Percentiles rank a stretch among this genome's conserved stretches.
phyloP scores from a whole-genome alignment of 2,888 invertebrate species.

The Megamerina dolium region DNA sequence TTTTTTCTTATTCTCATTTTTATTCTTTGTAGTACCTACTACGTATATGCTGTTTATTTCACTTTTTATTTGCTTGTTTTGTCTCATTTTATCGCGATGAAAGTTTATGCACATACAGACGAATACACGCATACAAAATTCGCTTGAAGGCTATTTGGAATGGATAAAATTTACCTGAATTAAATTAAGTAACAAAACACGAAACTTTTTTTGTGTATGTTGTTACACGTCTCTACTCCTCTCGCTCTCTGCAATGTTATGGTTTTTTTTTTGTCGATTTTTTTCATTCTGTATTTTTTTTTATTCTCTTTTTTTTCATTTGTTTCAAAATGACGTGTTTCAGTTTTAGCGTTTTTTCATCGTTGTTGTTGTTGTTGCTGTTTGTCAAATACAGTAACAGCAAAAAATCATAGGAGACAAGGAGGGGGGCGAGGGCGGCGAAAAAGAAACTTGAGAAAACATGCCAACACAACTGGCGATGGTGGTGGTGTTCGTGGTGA shows the following conservation, averaged over 20 bases:
- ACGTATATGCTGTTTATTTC: too few species aligned
- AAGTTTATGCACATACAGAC: constrained; percentile 29
- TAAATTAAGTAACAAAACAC: constrained; percentile 43
- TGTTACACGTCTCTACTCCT: too few species aligned
- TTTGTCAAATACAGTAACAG: not conserved
- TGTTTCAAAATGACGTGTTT: constrained; percentile 24
- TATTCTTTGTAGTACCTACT: too few species aligned
- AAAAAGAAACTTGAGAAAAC: too few species aligned
- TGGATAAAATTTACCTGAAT: constrained; percentile 42
- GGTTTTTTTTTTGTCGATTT: constrained; percentile 11
- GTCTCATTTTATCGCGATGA: constrained; percentile 38
- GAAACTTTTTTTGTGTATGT: constrained; percentile 28
- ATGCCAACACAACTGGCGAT: too few species aligned
- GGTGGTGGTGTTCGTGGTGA: too few species aligned
- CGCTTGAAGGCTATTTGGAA: constrained; percentile 15
- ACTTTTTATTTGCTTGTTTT: too few species aligned
- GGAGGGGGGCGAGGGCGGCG: too few species aligned
- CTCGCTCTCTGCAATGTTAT: constrained; percentile 15
- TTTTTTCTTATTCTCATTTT: too few species aligned
- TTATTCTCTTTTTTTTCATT: constrained; percentile 12
- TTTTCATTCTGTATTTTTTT: constrained; percentile 8
- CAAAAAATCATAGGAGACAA: too few species aligned
- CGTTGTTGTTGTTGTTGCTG: constrained; percentile 18
- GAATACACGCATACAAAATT: too few species aligned
- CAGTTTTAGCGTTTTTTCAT: constrained; percentile 22